Evolutionary conservation across 2,888 invertebrate genomes (phyloP).

Genomic region (Phasia obesa): DNA sequence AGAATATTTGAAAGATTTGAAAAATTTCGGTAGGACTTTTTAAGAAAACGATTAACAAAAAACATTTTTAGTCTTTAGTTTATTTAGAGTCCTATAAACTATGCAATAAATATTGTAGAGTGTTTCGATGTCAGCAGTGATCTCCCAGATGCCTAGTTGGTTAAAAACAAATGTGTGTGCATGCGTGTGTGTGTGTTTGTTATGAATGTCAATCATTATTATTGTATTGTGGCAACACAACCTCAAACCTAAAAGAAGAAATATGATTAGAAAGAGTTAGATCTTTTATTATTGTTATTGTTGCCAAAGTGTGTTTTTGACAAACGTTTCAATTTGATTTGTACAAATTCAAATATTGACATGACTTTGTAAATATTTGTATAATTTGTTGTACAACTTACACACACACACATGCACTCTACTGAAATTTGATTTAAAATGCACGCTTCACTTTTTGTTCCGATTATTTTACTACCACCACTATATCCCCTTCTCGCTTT

Average conservation of each 20-base stretch:
- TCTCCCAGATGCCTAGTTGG: conserved; percentile 25
- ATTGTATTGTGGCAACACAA: conserved; percentile 50
- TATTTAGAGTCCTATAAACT: not conserved
- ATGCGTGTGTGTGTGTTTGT: conserved; percentile 55
- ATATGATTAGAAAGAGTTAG: conserved; percentile 30
- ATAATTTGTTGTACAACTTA: conserved; percentile 33
- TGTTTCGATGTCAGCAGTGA: not conserved
- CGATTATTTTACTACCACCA: too few species aligned
- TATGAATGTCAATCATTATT: conserved; percentile 64
- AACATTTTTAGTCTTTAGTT: too few species aligned
- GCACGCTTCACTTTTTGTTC: conserved; percentile 12
- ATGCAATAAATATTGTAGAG: not conserved
- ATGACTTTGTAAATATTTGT: conserved; percentile 66
- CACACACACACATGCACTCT: conserved; percentile 4
- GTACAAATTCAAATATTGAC: conserved; percentile 67
- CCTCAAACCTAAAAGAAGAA: conserved; percentile 13
- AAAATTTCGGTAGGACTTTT: not conserved
- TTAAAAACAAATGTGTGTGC: conserved; percentile 37
- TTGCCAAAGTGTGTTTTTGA: conserved; percentile 65
- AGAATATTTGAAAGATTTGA: not conserved
- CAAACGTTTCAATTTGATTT: conserved; percentile 70
- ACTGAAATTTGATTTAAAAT: conserved; percentile 27
- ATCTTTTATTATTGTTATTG: conserved; percentile 29
- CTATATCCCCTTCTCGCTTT: too few species aligned
- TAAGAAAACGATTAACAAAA: too few species aligned